Evolutionary conservation across 2,797 vertebrate genomes (phyloP).

Genomic region (Spondyliosoma cantharus): DNA sequence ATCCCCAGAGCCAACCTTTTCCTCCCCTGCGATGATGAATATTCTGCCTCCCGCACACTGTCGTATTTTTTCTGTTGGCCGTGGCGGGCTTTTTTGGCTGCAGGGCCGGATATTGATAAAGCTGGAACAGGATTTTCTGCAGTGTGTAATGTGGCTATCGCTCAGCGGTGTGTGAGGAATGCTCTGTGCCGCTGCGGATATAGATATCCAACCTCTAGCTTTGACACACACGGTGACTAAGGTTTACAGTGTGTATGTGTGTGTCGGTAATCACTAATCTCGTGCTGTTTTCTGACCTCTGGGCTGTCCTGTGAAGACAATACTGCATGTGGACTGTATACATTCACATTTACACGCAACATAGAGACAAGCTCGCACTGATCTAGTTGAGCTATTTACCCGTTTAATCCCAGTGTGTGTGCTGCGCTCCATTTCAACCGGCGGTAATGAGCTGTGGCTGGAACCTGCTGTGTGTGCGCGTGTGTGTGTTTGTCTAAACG

Average conservation of each 20-base stretch:
- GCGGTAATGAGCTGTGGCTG: slow-evolving; percentile 80
- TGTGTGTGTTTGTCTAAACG: slow-evolving; percentile 16
- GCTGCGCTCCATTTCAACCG: slow-evolving; percentile 72
- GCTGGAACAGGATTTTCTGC: slow-evolving; percentile 71
- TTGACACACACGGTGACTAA: slow-evolving; percentile 49
- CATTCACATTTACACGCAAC: slow-evolving; percentile 19
- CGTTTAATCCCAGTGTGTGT: slow-evolving; percentile 73
- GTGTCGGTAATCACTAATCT: slow-evolving; percentile 40
- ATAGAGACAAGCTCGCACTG: slow-evolving; percentile 40
- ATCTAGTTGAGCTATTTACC: slow-evolving; percentile 67
- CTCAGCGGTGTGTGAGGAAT: slow-evolving; percentile 67
- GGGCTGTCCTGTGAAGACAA: slow-evolving; percentile 22
- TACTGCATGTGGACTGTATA: background rate
- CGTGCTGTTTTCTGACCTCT: slow-evolving; percentile 38
- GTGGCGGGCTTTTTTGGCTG: slow-evolving; percentile 55
- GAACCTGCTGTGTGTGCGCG: slow-evolving; percentile 59
- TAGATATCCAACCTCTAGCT: slow-evolving; percentile 71
- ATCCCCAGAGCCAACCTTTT: slow-evolving; percentile 67
- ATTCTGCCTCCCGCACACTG: slow-evolving; percentile 60
- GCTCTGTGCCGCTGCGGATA: slow-evolving; percentile 59
- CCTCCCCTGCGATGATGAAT: slow-evolving; percentile 73
- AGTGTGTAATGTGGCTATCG: slow-evolving; percentile 71
- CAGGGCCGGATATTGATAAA: slow-evolving; percentile 76
- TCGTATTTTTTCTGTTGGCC: slow-evolving; percentile 68
- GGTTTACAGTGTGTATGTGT: slow-evolving; percentile 45